Percentiles rank a stretch among this genome's conserved stretches.
Conservation (phyloP, 2,797 vertebrate genomes). For the Triplophysa bombifrons region DNA sequence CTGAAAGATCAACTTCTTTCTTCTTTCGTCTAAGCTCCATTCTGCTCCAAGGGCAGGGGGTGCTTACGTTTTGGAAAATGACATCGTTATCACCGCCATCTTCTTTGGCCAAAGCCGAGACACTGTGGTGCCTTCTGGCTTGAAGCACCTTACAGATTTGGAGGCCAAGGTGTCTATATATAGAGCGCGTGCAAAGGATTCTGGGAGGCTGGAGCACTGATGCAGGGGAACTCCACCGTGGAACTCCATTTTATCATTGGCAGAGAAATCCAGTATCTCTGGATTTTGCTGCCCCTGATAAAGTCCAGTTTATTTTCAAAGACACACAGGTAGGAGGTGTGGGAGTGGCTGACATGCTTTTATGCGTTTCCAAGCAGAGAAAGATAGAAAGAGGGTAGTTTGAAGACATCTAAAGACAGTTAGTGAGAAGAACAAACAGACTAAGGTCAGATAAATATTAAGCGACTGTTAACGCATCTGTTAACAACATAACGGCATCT, state of each 20-base stretch:
- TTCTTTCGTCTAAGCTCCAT: slow-evolving; percentile 63
- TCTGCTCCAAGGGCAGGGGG: slow-evolving; percentile 67
- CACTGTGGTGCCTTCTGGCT: slow-evolving; percentile 70
- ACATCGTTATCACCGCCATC: slow-evolving; percentile 40
- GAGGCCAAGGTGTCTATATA: slow-evolving; percentile 67
- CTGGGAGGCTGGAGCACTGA: slow-evolving; percentile 23
- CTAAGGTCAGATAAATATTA: background rate
- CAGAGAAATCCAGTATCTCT: background rate
- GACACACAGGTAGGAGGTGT: slow-evolving; percentile 27
- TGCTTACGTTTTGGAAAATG: slow-evolving; percentile 60
- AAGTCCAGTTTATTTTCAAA: slow-evolving; percentile 39
- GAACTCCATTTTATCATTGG: background rate
- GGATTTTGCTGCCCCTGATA: slow-evolving; percentile 29
- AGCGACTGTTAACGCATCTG: background rate
- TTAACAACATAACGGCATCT: too few relatives aligned
- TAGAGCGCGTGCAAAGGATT: slow-evolving; percentile 73
- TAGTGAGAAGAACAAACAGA: slow-evolving; percentile 7
- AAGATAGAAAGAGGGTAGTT: slow-evolving; percentile 20
- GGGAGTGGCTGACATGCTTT: slow-evolving; percentile 40
- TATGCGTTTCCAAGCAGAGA: slow-evolving; percentile 34
- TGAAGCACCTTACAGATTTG: slow-evolving; percentile 69
- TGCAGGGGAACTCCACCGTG: slow-evolving; percentile 36
- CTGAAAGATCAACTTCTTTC: slow-evolving; percentile 56
- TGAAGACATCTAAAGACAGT: slow-evolving; percentile 9
- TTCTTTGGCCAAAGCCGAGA: slow-evolving; percentile 44